Conservation (phyloP, 53 echinoderm and acorn worm genomes). For the Luidia sarsii region DNA sequence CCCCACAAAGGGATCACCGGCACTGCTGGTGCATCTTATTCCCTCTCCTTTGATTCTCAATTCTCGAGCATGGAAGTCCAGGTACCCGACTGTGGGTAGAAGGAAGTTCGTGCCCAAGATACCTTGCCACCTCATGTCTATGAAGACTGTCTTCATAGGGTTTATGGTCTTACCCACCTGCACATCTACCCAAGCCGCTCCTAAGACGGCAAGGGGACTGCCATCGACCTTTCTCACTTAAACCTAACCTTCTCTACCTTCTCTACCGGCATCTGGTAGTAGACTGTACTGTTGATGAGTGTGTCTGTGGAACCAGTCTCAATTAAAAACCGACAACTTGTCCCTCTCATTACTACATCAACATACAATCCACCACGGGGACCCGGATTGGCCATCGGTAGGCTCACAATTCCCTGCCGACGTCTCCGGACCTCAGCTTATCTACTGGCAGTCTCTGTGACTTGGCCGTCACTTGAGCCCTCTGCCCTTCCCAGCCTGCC, state of each 20-base stretch:
- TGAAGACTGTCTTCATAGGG: neutral
- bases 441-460: neutral
- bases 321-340: neutral
- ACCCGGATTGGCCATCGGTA: neutral
- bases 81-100: neutral
- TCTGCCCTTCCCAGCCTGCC: neutral
- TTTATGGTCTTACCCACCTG: neutral
- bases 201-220: neutral
- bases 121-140: neutral
- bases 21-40: neutral
- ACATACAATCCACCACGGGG: neutral
- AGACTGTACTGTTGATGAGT: neutral
- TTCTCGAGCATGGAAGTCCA: neutral
- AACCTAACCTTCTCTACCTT: neutral
- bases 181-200: neutral
- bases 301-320: too few relatives aligned
- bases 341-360: neutral
- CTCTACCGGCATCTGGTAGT: neutral
- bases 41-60: neutral
- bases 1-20: conserved; percentile 2
- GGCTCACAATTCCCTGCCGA: neutral
- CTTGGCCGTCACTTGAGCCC: neutral
- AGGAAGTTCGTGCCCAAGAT: conserved; percentile 7
- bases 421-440: neutral
- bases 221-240: neutral